Conservation (phyloP, 2,888 invertebrate genomes). For the Caenorhabditis sulstoni region DNA sequence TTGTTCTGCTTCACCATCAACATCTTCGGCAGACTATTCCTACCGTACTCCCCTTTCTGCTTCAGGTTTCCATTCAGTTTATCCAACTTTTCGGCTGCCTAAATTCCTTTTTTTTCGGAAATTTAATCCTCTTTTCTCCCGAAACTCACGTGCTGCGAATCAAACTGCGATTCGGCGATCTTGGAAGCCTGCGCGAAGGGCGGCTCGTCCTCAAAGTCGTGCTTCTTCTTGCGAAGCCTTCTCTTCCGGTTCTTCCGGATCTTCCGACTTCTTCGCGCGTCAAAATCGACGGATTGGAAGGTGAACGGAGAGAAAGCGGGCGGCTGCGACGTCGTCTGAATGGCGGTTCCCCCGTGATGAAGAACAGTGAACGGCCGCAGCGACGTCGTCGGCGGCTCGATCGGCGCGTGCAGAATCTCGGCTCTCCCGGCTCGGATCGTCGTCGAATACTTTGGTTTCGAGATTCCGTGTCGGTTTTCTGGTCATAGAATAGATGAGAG, state of each 20-base stretch:
- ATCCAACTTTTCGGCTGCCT: conserved; percentile 49
- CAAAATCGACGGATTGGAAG: conserved; percentile 52
- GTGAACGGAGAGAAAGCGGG: conserved; percentile 50
- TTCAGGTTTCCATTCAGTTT: conserved; percentile 49
- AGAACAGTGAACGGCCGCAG: conserved; percentile 52
- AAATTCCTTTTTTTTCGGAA: conserved; percentile 1
- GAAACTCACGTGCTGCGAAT: conserved; percentile 43
- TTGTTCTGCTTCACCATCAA: conserved; percentile 57
- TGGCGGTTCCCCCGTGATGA: conserved; percentile 39
- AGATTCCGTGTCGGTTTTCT: conserved; percentile 54
- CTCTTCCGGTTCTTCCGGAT: conserved; percentile 28
- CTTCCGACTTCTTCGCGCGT: conserved; percentile 23
- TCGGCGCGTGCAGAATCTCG: conserved; percentile 34
- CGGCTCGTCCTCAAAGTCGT: conserved; percentile 38
- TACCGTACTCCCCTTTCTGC: conserved; percentile 52
- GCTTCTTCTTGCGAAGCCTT: conserved; percentile 49
- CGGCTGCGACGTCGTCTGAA: conserved; percentile 42
- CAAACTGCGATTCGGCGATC: conserved; percentile 43
- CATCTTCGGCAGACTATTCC: conserved; percentile 51
- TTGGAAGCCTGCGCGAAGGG: conserved; percentile 46
- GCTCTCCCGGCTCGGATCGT: conserved; percentile 30
- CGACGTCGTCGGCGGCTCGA: conserved; percentile 51
- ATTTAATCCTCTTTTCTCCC: not conserved
- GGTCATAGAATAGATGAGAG: not conserved
- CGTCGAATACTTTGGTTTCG: conserved; percentile 41